phyloP scores from a whole-genome alignment of 2,113 vertebrate genomes.

The Hirundichthys speculiger region DNA sequence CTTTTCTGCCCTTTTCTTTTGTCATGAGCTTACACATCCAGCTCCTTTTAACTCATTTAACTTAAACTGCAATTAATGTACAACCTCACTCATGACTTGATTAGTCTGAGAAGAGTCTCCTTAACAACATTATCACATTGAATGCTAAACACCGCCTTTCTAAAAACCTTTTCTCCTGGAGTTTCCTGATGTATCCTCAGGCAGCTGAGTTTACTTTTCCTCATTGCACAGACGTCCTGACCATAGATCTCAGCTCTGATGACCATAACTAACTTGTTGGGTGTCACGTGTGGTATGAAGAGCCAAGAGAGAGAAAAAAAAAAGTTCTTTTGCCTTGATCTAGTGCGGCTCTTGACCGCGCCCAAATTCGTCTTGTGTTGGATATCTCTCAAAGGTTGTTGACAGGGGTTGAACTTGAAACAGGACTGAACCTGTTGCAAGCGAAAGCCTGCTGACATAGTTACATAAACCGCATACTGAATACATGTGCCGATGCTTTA shows the following conservation, averaged over 20 bases:
- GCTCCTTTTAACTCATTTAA: slow-evolving; percentile 2
- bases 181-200: neutral
- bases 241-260: neutral
- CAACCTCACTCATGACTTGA: slow-evolving; percentile 10
- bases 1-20: neutral
- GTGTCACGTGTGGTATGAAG: neutral
- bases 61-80: neutral
- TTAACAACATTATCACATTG: neutral
- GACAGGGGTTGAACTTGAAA: slow-evolving; percentile 2
- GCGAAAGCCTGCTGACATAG: neutral
- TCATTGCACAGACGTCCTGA: neutral
- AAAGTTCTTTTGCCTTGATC: slow-evolving; percentile 2
- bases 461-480: neutral
- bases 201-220: neutral
- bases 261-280: neutral
- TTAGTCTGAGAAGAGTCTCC: slow-evolving; percentile 1
- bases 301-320: fast-evolving
- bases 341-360: neutral
- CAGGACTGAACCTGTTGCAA: slow-evolving; percentile 17
- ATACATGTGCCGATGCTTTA: neutral
- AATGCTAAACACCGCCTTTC: neutral
- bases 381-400: slow-evolving; percentile 5
- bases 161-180: no score
- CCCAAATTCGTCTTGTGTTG: neutral
- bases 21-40: no score